Evolutionary conservation across 2,797 vertebrate genomes (phyloP).

Genomic region (Australoheros facetus): DNA sequence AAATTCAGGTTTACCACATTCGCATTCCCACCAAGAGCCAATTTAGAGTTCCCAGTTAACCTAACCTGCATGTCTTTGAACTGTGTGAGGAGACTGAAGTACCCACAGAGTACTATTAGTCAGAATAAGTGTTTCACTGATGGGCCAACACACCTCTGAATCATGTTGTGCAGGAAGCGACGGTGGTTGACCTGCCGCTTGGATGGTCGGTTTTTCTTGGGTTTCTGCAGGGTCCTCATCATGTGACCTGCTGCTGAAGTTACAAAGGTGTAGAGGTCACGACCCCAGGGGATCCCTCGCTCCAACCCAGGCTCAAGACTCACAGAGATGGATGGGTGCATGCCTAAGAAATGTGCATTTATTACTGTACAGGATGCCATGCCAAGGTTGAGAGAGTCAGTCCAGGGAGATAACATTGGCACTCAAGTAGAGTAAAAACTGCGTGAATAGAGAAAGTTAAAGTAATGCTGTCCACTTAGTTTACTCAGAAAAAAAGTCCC

Average conservation of each 20-base stretch:
- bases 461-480: too few relatives aligned
- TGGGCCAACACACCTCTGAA: constrained; percentile 81
- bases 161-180: constrained; percentile 91
- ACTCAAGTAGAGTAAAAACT: background rate
- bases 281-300: constrained; percentile 78
- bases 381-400: background rate
- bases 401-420: background rate
- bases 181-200: constrained; percentile 91
- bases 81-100: too few relatives aligned
- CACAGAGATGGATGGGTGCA: constrained; percentile 72
- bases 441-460: too few relatives aligned
- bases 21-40: background rate
- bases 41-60: background rate
- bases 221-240: constrained; percentile 87
- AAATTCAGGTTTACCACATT: too few relatives aligned
- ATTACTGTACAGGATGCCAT: background rate
- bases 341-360: constrained; percentile 52
- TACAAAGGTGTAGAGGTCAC: constrained; percentile 89
- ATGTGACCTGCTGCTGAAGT: constrained; percentile 87
- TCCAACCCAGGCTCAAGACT: constrained; percentile 76
- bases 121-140: background rate
- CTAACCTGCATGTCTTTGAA: background rate
- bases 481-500: too few relatives aligned
- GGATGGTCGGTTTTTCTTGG: constrained; percentile 78
- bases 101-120: background rate